phyloP scores from a whole-genome alignment of 2,888 invertebrate species.

The Euspilapteryx auroguttella region DNA sequence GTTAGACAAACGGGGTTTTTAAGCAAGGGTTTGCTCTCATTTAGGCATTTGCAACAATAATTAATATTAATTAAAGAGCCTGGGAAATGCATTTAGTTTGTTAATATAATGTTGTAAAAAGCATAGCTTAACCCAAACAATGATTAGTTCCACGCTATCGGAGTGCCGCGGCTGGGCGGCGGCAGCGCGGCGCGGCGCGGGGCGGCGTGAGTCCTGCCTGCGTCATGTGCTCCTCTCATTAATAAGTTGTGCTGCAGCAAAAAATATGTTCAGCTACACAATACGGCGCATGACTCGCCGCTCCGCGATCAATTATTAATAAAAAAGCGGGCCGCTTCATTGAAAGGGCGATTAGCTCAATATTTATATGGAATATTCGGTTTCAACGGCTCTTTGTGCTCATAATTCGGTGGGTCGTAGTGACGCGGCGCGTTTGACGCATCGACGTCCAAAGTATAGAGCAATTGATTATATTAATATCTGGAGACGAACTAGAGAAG shows the following conservation, averaged over 20 bases:
- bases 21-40: no score
- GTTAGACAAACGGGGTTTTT: no score
- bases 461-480: conserved; percentile 17
- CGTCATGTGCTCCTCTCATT: conserved; percentile 11
- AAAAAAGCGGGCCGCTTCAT: conserved; percentile 59
- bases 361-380: conserved; percentile 63
- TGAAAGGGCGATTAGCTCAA: conserved; percentile 63
- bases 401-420: conserved; percentile 57
- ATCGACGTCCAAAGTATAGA: conserved; percentile 31
- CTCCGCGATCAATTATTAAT: conserved; percentile 58
- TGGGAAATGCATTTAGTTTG: no score
- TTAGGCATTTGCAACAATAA: no score
- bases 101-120: no score
- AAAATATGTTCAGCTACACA: conserved; percentile 49
- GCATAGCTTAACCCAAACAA: conserved; percentile 26
- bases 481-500: no score
- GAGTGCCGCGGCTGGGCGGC: no score
- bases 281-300: conserved; percentile 57
- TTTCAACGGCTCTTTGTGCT: conserved; percentile 59
- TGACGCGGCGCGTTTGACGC: conserved; percentile 51
- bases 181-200: no score
- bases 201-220: no score
- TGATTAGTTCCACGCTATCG: conserved; percentile 35
- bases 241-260: conserved; percentile 48
- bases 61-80: no score